These are phyloP conservation scores for Drosophila kambysellisi DNA, from an alignment of 2,888 invertebrate species.

Conservation along the genomic window DNA sequence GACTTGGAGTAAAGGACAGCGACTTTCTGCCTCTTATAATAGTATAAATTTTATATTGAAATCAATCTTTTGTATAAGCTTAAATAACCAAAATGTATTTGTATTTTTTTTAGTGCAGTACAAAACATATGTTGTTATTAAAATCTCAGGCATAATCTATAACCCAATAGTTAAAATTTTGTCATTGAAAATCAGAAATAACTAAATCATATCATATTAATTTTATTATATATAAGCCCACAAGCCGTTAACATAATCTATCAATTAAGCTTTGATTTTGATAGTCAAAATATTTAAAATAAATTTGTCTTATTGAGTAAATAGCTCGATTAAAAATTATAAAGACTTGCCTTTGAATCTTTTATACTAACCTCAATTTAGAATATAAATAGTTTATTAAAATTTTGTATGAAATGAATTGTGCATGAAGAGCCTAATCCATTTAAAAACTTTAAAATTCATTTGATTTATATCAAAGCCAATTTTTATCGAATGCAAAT, in stretches of 20 bases:
- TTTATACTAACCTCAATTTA: background rate
- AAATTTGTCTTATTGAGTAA: background rate
- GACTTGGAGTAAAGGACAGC: background rate
- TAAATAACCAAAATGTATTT: background rate
- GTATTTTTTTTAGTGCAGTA: background rate
- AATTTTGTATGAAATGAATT: background rate
- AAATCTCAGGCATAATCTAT: background rate
- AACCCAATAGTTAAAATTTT: background rate
- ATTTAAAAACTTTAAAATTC: background rate
- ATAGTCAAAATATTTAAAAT: background rate
- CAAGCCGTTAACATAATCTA: background rate
- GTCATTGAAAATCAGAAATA: background rate
- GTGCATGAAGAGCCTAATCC: background rate
- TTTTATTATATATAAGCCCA: background rate
- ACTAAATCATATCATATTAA: background rate
- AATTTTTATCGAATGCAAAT: slow-evolving; percentile 29
- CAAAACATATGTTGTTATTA: background rate
- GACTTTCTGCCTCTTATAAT: background rate
- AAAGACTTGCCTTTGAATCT: background rate
- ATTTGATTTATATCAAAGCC: slow-evolving; percentile 4
- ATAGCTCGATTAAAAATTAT: background rate
- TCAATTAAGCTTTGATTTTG: background rate
- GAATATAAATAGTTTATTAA: background rate
- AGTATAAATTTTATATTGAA: background rate
- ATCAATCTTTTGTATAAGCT: background rate